A percentile compares a stretch with the other conserved stretches of the same genome.
Conservation (phyloP, 30 jellyfish, hydroid and myxozoan species). For the Hydractinia symbiolongicarpus region DNA sequence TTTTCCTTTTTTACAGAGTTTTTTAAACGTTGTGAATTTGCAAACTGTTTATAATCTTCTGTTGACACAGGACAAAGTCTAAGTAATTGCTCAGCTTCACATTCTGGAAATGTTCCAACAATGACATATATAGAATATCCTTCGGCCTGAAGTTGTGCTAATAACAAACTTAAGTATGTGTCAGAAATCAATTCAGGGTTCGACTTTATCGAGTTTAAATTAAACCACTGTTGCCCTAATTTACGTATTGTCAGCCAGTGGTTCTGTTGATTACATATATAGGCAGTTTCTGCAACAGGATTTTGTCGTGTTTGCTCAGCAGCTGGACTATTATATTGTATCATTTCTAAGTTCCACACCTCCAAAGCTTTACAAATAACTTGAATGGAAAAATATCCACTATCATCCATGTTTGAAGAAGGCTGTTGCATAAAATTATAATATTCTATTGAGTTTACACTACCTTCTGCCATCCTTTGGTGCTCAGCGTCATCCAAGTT, state of each 20-base stretch:
- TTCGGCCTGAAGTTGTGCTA: conserved; percentile 83
- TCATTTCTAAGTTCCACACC: conserved; percentile 78
- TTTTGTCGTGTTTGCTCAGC: conserved; percentile 53
- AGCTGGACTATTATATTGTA: conserved; percentile 60
- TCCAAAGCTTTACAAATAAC: conserved; percentile 84
- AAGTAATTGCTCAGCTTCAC: conserved; percentile 65
- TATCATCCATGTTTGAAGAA: conserved; percentile 82
- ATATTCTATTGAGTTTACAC: conserved; percentile 53
- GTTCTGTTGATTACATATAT: conserved; percentile 75
- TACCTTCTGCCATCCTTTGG: conserved; percentile 72
- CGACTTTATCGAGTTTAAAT: conserved; percentile 65
- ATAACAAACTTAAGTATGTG: conserved; percentile 69
- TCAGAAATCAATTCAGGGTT: conserved; percentile 75
- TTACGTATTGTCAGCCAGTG: conserved; percentile 94
- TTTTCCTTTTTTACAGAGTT: conserved; percentile 8
- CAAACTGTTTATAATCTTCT: conserved; percentile 21
- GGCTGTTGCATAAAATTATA: conserved; percentile 77
- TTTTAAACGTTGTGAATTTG: not conserved
- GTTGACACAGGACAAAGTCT: conserved; percentile 17
- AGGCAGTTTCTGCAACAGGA: conserved; percentile 71
- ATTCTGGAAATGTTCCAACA: conserved; percentile 53
- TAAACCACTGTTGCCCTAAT: conserved; percentile 87
- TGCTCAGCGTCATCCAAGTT: conserved; percentile 81
- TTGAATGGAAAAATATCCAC: conserved; percentile 89
- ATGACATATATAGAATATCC: conserved; percentile 83